These are phyloP conservation scores for Emydoidea blandingii DNA, from an alignment of 2,797 vertebrate genomes.

Conservation along the genomic window DNA sequence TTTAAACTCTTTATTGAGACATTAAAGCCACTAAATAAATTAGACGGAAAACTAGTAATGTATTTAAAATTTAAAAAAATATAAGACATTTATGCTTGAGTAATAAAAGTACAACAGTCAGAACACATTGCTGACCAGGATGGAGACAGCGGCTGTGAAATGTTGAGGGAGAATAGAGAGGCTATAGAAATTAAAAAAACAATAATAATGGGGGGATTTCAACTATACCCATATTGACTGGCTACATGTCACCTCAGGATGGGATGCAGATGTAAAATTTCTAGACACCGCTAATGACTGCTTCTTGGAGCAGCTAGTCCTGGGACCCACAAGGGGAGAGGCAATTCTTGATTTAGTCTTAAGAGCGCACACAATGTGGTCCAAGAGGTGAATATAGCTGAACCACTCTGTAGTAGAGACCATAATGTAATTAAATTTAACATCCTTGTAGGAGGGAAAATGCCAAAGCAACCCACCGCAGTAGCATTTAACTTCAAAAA, in stretches of 20 bases:
- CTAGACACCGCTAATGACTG: neutral
- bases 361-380: neutral
- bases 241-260: neutral
- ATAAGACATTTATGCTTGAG: neutral
- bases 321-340: neutral
- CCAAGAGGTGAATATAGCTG: neutral
- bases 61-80: neutral
- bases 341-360: neutral
- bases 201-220: no score
- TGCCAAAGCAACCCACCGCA: neutral
- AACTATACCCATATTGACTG: no score
- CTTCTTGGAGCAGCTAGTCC: neutral
- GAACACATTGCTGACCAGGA: no score
- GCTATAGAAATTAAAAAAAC: no score
- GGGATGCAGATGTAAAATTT: neutral
- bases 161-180: no score
- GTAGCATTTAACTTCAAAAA: neutral
- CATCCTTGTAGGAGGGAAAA: neutral
- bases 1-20: neutral
- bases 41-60: neutral
- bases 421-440: neutral
- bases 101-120: neutral
- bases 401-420: neutral
- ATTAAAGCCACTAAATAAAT: neutral
- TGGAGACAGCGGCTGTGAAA: no score